Base-by-base conservation (phyloP, 2,797 vertebrate species). In the Crenichthys baileyi region DNA sequence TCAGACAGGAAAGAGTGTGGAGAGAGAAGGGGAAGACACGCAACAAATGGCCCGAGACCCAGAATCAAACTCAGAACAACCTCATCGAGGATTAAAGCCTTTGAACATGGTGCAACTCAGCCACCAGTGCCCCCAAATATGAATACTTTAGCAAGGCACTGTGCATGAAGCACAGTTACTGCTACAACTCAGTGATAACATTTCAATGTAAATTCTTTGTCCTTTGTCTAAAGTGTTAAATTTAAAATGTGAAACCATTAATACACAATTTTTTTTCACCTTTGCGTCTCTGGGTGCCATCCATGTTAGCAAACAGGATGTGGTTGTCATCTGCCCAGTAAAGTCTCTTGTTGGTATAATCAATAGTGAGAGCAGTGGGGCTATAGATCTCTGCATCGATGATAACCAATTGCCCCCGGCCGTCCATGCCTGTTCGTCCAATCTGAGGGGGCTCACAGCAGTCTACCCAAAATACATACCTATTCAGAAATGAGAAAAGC, bases 301-400 rank as follows among this genome's bases (percentile, higher is more conserved):
- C 97, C 96, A 99, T 97, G 92, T 97, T 96, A 92, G 98, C 95
- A 88, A 99, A 99, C 85, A 98, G 96, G 82, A 99, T 98, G 89
- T 98, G 98, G 91, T 96, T 98, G 91, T 98, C 97, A 80, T 99
- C 97, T 20, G 98, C 97, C 98, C 98, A 99, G 81, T 99, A 99
- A 1, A 99, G 95, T 81, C 96, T 96, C 84, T 95, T 97, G 93
- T 97, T 99, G 90, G 97, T 97, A 81, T 99, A 99, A 93, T 99
- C 98, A 87, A 99, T 97, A 31, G 98, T 98, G 72, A 99, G 94
- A 81, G 98, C 97, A 83, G 96, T 96, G 9, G 98, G 98, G 91
- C 96, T 97, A 80, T 97, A 97, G 93, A 99, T 97, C 91, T 97
- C 97, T 11, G 94, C 97, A 94, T 98, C 97, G 90, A 99, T 92